Evolutionary conservation across 2,113 vertebrate species (phyloP).

Genomic region (Pachyramphus minor): DNA sequence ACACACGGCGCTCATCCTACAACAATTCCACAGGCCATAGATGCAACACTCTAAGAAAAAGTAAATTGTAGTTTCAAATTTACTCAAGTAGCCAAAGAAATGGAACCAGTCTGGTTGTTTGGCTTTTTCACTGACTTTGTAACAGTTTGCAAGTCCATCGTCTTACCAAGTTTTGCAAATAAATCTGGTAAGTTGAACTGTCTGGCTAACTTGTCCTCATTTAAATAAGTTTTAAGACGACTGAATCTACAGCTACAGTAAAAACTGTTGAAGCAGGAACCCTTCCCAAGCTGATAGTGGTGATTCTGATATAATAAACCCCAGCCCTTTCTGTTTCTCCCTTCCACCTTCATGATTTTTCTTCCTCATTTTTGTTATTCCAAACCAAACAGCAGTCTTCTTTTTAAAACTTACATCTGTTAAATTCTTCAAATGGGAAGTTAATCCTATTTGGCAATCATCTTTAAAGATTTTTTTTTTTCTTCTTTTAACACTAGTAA

Average conservation of each 20-base stretch:
- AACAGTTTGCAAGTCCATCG: not conserved
- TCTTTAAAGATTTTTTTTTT: not conserved
- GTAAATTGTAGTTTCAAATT: not conserved
- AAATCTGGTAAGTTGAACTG: not conserved
- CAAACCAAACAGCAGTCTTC: not conserved
- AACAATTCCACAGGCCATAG: not conserved
- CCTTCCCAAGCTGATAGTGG: not conserved
- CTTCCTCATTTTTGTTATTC: not conserved
- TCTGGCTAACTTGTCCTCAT: not conserved
- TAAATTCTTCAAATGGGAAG: not conserved
- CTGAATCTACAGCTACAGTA: not conserved
- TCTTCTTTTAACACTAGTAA: conserved; percentile 7
- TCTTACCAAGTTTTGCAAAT: not conserved
- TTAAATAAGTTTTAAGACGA: not conserved
- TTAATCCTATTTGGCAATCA: not conserved
- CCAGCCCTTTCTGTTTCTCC: not conserved
- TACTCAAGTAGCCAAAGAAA: not conserved
- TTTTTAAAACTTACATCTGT: not conserved
- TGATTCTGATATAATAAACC: not conserved
- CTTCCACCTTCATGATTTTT: not conserved
- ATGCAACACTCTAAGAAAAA: not conserved
- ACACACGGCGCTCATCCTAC: rapidly evolving
- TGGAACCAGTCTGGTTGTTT: not conserved
- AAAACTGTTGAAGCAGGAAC: not conserved
- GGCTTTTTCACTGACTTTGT: not conserved